Percentiles rank a stretch among this genome's conserved stretches.
Conservation (phyloP, 2,888 invertebrate species). For the Drosophila picticornis region DNA sequence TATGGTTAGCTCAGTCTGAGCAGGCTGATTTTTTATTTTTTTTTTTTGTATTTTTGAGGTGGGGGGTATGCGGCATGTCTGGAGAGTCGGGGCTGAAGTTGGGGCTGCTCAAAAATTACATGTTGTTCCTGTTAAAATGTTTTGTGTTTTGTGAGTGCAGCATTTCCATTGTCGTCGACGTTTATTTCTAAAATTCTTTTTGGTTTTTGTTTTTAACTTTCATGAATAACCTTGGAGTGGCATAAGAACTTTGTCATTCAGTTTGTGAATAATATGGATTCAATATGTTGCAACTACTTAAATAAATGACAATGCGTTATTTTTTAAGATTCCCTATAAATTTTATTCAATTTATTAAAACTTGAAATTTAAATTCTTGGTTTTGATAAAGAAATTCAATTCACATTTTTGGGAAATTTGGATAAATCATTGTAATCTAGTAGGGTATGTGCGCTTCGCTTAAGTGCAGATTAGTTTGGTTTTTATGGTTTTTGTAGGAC, state of each 20-base stretch:
- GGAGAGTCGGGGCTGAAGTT: constrained; percentile 34
- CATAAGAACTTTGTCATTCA: constrained; percentile 13
- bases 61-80: constrained; percentile 53
- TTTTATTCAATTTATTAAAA: not conserved
- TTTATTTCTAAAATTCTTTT: constrained; percentile 70
- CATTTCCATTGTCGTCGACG: constrained; percentile 74
- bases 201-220: constrained; percentile 22
- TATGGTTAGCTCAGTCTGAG: constrained; percentile 69
- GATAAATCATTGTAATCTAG: constrained; percentile 16
- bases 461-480: too few relatives aligned
- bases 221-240: constrained; percentile 47
- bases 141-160: constrained; percentile 68
- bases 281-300: not conserved
- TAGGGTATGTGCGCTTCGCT: constrained; percentile 36
- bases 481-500: constrained; percentile 40
- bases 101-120: constrained; percentile 72
- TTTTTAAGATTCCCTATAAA: not conserved
- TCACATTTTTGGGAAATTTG: not conserved
- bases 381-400: not conserved
- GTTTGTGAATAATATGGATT: not conserved
- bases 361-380: not conserved
- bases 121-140: constrained; percentile 80
- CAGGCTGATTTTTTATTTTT: constrained; percentile 5
- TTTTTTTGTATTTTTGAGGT: constrained; percentile 29
- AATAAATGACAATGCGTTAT: not conserved